phyloP scores from a whole-genome alignment of 1,140 invertebrate genomes.

The Sweltsa coloradensis region DNA sequence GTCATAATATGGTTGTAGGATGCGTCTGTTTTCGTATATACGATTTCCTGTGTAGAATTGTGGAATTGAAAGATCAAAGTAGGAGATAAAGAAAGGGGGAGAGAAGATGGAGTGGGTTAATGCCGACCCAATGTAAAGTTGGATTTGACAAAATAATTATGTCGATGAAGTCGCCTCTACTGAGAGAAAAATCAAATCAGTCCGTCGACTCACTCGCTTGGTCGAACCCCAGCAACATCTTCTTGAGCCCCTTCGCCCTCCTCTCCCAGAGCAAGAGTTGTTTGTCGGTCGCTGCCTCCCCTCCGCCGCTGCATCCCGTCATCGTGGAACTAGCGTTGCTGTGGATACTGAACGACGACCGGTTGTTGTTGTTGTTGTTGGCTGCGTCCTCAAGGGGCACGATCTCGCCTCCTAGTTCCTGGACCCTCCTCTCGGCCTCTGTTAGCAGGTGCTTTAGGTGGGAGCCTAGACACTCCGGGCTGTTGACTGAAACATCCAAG shows the following conservation, averaged over 20 bases:
- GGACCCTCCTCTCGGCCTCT: slow-evolving; percentile 66
- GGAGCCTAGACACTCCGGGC: slow-evolving; percentile 50
- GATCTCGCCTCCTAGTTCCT: slow-evolving; percentile 42
- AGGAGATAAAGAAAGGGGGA: no score
- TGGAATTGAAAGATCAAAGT: no score
- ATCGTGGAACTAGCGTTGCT: slow-evolving; percentile 22
- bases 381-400: slow-evolving; percentile 21
- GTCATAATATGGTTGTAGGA: no score
- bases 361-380: slow-evolving; percentile 7
- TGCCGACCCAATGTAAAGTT: no score
- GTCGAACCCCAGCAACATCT: slow-evolving; percentile 54
- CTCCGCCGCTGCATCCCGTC: slow-evolving; percentile 45
- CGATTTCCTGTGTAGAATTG: no score
- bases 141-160: no score
- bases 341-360: slow-evolving; percentile 3
- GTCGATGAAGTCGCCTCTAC: no score
- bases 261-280: slow-evolving; percentile 80
- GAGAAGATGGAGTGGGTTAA: no score
- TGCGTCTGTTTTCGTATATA: no score
- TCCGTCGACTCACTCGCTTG: slow-evolving; percentile 46
- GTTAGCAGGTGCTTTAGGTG: slow-evolving; percentile 60
- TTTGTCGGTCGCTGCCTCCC: slow-evolving; percentile 58
- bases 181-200: no score
- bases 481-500: slow-evolving; percentile 46
- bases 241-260: slow-evolving; percentile 64